Evolutionary conservation across 2,888 invertebrate species (phyloP), one percentile per base, ranked within the genome.

Genomic region (Leptinotarsa haldemani): DNA sequence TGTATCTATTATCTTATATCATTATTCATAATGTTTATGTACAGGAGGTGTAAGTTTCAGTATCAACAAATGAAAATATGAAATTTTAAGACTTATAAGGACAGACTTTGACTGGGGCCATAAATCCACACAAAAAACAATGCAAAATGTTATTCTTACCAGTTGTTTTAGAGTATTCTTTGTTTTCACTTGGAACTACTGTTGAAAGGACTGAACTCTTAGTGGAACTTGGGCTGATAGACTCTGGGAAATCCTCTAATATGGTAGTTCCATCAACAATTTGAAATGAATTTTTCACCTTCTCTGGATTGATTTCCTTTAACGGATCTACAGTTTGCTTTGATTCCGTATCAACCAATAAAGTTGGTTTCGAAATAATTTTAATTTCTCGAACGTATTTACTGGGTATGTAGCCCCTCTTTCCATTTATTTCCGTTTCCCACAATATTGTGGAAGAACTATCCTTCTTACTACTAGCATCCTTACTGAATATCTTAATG

Each of bases 401-500:
- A 69, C 88, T 87, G 30, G 91, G 92, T 0, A 90, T 91, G 85
- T 93, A 94, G 30, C 95, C 95, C 74, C 90, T 86, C 83, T 90
- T 90, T 47, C 92, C 93, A 78, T 90, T 88, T 64, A 94, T 91
- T 87, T 90, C 91, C 63, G 90, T 93, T 77, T 92, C 94, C 94
- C 94, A 94, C 66, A 92, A 85, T 76, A 91, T 90, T 25, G 82
- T 72, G 75, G 90, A 88, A 40, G 87, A 87, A 66, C 92, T 94
- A 82, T 92, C 93, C 80, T 92, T 90, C 87, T 94, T 95, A 85
- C 94, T 94, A 40, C 40, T 94, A 82, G 92, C 93, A 80, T 92
- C 90, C 87, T 94, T 95, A 85, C 94, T 94, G 82, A 88, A 92
- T 77, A 95, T 89, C 65, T 87, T 88, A 13, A 93, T 91, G 0